Evolutionary conservation across 2,888 invertebrate species (phyloP), one percentile per base, ranked within the genome.

Genomic region (Adelphocoris suturalis): DNA sequence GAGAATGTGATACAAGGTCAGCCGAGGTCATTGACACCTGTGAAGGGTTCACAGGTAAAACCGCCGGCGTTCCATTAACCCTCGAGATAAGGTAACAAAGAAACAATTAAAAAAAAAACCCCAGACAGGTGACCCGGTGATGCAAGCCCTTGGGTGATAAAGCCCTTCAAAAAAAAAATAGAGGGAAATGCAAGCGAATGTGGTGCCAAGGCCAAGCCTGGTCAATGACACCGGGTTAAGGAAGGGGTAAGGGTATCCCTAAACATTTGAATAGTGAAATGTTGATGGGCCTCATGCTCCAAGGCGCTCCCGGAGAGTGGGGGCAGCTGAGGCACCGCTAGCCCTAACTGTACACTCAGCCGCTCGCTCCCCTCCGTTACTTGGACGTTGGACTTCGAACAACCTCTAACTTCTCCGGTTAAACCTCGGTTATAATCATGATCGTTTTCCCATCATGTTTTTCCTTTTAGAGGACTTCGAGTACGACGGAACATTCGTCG

Each of bases 401-500:
- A 46, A 37, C 16, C 86, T 37, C 16, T 23, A 47, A 14, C n/a
- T 19, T 75, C 16, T 9, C 16, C n/a, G 61, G 19, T n/a, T 28
- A 57, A 57, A 13, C 68, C 19, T 14, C 14, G 61, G 11, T 37
- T 23, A 19, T 16, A 52, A 85, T 37, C 85, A 85, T 85, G 85
- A 37, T 85, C 85, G 61, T 16, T 16, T 16, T 46, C 11, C 37
- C 46, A 90, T 52, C 85, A 91, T 91, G 91, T 90, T 90, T 89
- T 90, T 90, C 91, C 90, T 90, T 75, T 27, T 90, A 91, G 90
- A 90, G 89, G 90, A 91, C 61, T 91, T 90, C 91, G 91, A 91
- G 90, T 91, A 91, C 90, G 91, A 91, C 91, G 91, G 91, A 86
- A 91, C 91, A 88, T 91, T 91, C 86, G 91, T 91, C 80, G 91